Percentiles rank a stretch among this genome's conserved stretches.
Conservation (phyloP, 2,888 invertebrate species). For the Acrobasis consociella region DNA sequence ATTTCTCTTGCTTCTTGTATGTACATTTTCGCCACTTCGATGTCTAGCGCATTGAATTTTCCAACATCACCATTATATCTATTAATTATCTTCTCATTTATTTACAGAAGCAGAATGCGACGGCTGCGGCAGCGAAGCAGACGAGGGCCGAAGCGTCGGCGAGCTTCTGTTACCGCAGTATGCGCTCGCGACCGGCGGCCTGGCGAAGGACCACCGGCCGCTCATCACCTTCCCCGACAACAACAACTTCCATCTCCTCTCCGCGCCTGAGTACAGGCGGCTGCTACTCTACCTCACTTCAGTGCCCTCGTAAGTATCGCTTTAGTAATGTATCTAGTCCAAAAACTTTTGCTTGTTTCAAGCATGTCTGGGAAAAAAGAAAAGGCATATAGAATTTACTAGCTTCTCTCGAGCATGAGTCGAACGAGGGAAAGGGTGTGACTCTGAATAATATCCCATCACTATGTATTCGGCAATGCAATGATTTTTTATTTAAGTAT, state of each 20-base stretch:
- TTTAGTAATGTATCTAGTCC: too few relatives aligned
- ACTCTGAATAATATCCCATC: too few relatives aligned
- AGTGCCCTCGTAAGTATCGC: slow-evolving; percentile 96
- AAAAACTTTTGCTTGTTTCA: too few relatives aligned
- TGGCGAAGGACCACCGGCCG: slow-evolving; percentile 96
- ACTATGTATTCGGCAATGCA: too few relatives aligned
- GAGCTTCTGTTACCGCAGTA: slow-evolving; percentile 94
- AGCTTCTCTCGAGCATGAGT: too few relatives aligned
- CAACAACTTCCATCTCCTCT: slow-evolving; percentile 91
- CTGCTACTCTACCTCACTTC: slow-evolving; percentile 97
- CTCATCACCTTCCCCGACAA: slow-evolving; percentile 97
- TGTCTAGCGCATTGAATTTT: neutral
- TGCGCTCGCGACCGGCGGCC: slow-evolving; percentile 95
- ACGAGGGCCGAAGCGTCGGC: slow-evolving; percentile 90
- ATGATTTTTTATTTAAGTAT: too few relatives aligned
- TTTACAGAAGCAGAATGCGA: slow-evolving; percentile 80
- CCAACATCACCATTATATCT: neutral
- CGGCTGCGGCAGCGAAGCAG: slow-evolving; percentile 81
- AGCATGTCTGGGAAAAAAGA: too few relatives aligned
- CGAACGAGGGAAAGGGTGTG: too few relatives aligned
- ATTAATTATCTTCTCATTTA: neutral
- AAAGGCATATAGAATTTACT: too few relatives aligned
- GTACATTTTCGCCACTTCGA: too few relatives aligned
- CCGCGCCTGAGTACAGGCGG: slow-evolving; percentile 94
- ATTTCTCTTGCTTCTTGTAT: too few relatives aligned